Evolutionary conservation across 2,113 vertebrate species (phyloP).

Genomic region (Varanus salvator): DNA sequence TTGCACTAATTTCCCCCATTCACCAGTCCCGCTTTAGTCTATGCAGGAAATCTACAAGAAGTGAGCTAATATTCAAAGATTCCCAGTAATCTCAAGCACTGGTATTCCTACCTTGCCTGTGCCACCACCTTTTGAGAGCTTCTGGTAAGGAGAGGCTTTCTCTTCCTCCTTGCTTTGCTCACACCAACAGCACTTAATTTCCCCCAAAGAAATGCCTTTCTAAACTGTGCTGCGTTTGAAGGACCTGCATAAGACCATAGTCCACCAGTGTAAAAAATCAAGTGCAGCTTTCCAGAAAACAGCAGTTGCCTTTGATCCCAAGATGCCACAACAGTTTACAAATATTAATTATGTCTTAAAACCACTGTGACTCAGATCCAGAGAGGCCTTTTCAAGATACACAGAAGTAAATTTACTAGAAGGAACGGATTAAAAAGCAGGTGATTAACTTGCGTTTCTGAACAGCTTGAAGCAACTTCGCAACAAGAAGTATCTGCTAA

Average conservation of each 20-base stretch:
- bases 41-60: no score
- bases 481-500: conserved; percentile 39
- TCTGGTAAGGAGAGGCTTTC: background rate
- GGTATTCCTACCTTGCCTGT: no score
- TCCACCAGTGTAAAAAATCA: background rate
- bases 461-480: background rate
- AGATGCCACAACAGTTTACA: conserved; percentile 33
- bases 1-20: no score
- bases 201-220: background rate
- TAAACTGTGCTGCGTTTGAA: background rate
- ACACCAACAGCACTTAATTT: background rate
- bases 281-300: conserved; percentile 16
- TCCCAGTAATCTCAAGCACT: no score
- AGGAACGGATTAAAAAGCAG: conserved; percentile 5
- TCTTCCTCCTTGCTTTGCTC: background rate
- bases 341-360: conserved; percentile 40
- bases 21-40: no score
- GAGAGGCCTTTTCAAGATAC: conserved; percentile 17
- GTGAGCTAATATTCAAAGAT: no score
- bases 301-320: conserved; percentile 34
- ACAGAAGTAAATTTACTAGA: conserved; percentile 7
- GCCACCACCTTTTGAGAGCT: background rate
- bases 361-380: accelerated
- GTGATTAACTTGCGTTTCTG: background rate
- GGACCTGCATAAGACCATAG: background rate